These are phyloP conservation scores for Miniopterus natalensis DNA, from an alignment of 2,113 vertebrate species.

Conservation along the genomic window DNA sequence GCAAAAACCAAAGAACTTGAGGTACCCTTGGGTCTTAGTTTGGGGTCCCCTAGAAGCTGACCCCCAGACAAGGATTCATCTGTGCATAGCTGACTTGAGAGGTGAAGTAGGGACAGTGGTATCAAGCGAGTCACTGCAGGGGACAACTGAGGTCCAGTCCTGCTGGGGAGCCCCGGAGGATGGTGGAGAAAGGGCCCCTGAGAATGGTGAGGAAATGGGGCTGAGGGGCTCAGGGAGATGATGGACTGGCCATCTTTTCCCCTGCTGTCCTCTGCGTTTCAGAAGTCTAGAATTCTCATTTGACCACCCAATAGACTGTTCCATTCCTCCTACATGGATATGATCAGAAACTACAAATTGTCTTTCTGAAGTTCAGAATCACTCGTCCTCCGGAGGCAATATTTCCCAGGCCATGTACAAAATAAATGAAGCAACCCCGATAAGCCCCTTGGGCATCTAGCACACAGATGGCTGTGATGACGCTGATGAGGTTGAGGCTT, in stretches of 20 bases:
- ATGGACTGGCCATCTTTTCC: not conserved
- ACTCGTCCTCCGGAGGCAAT: not conserved
- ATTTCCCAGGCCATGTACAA: not conserved
- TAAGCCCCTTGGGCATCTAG: not conserved
- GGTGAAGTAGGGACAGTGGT: not conserved
- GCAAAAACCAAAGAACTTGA: not conserved
- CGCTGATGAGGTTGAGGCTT: not conserved
- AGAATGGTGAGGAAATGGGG: too few species aligned
- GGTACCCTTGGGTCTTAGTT: too few species aligned
- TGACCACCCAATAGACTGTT: not conserved
- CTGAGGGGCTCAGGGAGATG: not conserved
- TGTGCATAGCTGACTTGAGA: not conserved
- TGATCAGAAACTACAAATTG: not conserved
- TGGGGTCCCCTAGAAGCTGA: not conserved
- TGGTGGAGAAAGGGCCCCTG: not conserved
- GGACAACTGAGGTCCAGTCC: rapidly evolving
- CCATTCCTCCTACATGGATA: not conserved
- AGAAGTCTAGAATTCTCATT: not conserved
- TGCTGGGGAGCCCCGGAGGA: not conserved
- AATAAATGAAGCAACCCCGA: rapidly evolving
- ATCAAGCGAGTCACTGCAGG: not conserved
- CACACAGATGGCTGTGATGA: not conserved
- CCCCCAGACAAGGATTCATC: not conserved
- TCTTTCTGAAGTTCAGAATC: not conserved
- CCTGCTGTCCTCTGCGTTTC: not conserved